Percentiles rank a stretch among this genome's conserved stretches.
Evolutionary conservation across 2,113 vertebrate genomes (phyloP).

Genomic region (Paedocypris sp.): DNA sequence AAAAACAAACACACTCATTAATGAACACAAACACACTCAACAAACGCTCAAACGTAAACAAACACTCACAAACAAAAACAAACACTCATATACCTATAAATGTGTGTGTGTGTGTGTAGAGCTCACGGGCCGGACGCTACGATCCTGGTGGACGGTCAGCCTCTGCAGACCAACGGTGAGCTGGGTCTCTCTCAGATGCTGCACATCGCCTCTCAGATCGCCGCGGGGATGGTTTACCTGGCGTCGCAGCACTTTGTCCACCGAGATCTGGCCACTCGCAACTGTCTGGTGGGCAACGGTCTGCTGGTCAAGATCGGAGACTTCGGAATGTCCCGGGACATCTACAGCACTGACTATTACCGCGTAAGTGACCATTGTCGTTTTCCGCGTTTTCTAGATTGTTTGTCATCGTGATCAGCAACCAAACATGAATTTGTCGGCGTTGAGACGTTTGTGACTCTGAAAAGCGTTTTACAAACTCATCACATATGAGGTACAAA

Average conservation of each 20-base stretch:
- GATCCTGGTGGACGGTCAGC: slow-evolving; percentile 94
- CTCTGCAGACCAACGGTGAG: slow-evolving; percentile 83
- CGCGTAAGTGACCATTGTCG: slow-evolving; percentile 73
- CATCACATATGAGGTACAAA: too few species aligned
- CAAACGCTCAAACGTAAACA: too few species aligned
- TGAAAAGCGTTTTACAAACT: too few species aligned
- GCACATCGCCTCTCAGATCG: slow-evolving; percentile 91
- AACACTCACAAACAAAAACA: too few species aligned
- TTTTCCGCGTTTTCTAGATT: too few species aligned
- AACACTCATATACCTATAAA: background rate
- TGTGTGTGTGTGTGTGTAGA: slow-evolving; percentile 49
- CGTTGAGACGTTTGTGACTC: too few species aligned
- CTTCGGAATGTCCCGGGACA: slow-evolving; percentile 96
- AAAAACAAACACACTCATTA: too few species aligned
- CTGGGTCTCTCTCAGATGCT: slow-evolving; percentile 93
- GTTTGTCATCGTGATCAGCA: too few species aligned
- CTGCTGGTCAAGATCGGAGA: slow-evolving; percentile 96
- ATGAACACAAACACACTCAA: too few species aligned
- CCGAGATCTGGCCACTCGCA: slow-evolving; percentile 90
- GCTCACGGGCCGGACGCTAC: slow-evolving; percentile 91
- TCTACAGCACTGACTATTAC: slow-evolving; percentile 98
- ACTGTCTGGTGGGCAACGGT: slow-evolving; percentile 90
- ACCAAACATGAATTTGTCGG: too few species aligned
- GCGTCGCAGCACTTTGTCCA: slow-evolving; percentile 97
- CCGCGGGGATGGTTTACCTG: slow-evolving; percentile 92